Evolutionary conservation across 2,113 vertebrate genomes (phyloP), one percentile per base, ranked within the genome.

Genomic region (Syngnathus scovelli): DNA sequence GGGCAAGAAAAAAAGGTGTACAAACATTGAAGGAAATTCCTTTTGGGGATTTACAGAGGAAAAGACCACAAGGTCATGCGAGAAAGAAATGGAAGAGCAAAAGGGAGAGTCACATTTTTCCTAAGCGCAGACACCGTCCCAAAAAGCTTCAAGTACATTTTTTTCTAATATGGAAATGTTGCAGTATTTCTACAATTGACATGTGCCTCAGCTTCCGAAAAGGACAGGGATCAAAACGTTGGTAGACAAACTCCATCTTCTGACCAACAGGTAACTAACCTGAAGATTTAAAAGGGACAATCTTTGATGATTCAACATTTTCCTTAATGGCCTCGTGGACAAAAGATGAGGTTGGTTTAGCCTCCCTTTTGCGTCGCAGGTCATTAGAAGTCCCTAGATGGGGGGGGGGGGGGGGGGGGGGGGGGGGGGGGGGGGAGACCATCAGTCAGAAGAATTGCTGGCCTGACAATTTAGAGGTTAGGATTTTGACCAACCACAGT

Each of bases 401-500:
- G 54, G 36, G 13, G 8, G n/a, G 68, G 18, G 16, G 67, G 11
- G 66, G 37, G 37, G 36, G n/a, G 51, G 54, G 36, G 13, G 8
- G n/a, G 68, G 18, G 16, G 67, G 51, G 54, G 36, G 13, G 8
- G n/a, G 68, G 18, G 16, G 67, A n/a, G n/a, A n/a, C 5, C 5
- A 23, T 44, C n/a, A 5, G 18, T 9, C 41, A 44, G 3, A 33
- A 33, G 2, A 27, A 13, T 23, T 36, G 55, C 23, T 55, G 16
- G 27, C n/a, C 1, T 36, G 18, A 39, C 7, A 61, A 21, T 63
- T 46, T 21, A 27, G 1, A 27, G 19, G 9, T 41, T 0, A 21
- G 38, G 18, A 7, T n/a, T 56, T 15, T 11, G 36, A 80, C 88
- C 27, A 37, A 91, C 90, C 87, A 67, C 76, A 80, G n/a, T 69